phyloP scores from a whole-genome alignment of 2,888 invertebrate genomes.

The Gisinianus flammeolus region DNA sequence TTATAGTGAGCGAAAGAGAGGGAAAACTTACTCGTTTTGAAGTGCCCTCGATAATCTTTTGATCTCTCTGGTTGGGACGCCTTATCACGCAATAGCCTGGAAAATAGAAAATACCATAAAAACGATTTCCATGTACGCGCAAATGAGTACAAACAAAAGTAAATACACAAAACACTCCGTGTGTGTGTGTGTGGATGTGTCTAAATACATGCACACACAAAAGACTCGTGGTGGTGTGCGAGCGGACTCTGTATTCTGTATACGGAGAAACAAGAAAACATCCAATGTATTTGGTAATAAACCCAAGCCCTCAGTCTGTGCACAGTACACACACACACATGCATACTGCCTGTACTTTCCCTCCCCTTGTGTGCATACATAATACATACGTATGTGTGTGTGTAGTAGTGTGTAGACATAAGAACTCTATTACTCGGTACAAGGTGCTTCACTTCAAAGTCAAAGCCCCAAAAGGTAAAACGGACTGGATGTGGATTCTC shows the following conservation, averaged over 20 bases:
- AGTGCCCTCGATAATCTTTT: slow-evolving; percentile 83
- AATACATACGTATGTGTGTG: no score
- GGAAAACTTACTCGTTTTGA: slow-evolving; percentile 81
- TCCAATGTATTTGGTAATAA: not conserved
- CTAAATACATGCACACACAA: not conserved
- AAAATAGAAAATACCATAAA: slow-evolving; percentile 58
- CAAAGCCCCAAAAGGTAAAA: no score
- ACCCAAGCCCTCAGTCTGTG: not conserved
- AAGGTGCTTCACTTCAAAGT: no score
- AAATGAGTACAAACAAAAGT: not conserved
- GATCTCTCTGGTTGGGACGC: slow-evolving; percentile 80
- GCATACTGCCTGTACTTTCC: not conserved
- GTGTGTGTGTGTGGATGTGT: no score
- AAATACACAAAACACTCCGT: no score
- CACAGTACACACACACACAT: not conserved
- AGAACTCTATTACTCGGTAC: no score
- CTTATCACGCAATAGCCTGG: slow-evolving; percentile 82
- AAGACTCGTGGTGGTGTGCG: not conserved
- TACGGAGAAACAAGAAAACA: no score
- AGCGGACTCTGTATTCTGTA: not conserved
- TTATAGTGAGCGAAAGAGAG: not conserved
- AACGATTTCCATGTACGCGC: slow-evolving; percentile 3
- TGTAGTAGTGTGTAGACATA: no score
- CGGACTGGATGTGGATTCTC: no score
- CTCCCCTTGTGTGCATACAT: not conserved